A percentile compares a stretch with the other conserved stretches of the same genome.
These are phyloP conservation scores for Brachionus rubens DNA, from an alignment of 1,140 invertebrate genomes.

Conservation along the genomic window DNA sequence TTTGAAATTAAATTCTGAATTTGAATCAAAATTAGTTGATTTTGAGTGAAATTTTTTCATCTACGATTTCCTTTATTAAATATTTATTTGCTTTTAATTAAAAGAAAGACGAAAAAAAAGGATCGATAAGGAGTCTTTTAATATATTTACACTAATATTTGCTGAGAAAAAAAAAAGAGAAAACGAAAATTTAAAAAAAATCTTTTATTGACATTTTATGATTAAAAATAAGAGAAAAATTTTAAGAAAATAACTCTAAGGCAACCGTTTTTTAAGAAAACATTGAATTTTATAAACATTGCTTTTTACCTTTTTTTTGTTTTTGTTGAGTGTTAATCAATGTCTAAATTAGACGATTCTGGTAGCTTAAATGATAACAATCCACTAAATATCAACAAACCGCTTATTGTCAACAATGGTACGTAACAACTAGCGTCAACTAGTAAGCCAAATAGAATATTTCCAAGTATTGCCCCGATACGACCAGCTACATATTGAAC, in stretches of 20 bases:
- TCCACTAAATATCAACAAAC: neutral
- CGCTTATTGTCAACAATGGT: slow-evolving; percentile 61
- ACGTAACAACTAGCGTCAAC: slow-evolving; percentile 60
- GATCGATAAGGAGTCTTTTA: slow-evolving; percentile 15
- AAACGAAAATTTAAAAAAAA: neutral
- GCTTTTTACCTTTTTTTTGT: no score
- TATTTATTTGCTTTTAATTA: neutral
- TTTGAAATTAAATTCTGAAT: neutral
- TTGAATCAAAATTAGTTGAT: slow-evolving; percentile 15
- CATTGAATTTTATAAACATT: no score
- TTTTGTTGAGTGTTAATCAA: no score
- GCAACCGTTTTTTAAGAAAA: slow-evolving; percentile 18
- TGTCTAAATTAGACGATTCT: slow-evolving; percentile 36
- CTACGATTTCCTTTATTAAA: neutral
- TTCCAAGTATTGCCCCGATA: slow-evolving; percentile 62
- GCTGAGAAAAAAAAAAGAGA: neutral
- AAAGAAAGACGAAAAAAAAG: slow-evolving; percentile 15
- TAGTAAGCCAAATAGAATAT: slow-evolving; percentile 60
- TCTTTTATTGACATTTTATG: slow-evolving; percentile 34
- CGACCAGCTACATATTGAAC: slow-evolving; percentile 56
- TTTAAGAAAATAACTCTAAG: slow-evolving; percentile 23
- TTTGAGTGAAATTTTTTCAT: slow-evolving; percentile 6
- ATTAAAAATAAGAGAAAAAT: neutral
- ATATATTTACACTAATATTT: slow-evolving; percentile 13
- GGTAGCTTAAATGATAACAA: slow-evolving; percentile 36